Base-by-base conservation (phyloP, 2,113 vertebrate genomes). In the Rostratula benghalensis region DNA sequence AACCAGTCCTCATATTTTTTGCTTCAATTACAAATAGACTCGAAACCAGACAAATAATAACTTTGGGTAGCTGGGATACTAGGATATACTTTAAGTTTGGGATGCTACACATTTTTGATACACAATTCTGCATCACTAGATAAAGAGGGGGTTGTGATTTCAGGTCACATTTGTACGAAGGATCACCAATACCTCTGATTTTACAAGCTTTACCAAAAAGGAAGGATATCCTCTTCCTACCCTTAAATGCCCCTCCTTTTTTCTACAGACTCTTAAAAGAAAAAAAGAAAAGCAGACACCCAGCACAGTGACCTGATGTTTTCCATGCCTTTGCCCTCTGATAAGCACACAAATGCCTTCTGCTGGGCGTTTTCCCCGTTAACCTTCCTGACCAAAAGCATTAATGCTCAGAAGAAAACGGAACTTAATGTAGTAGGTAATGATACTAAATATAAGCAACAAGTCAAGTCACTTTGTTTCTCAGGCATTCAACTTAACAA, bases 371-470 rank as follows among this genome's bases (percentile, higher is more conserved):
- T 96, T 95, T 97, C 95, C 81, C 91, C 63, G 68, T 93, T 95
- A 84, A 92, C 94, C 96, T 97, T 95, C 96, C 95, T 97, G 94
- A 94, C 93, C 65, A 89, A 54, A 90, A 87, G 3, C 91, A 94
- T 93, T 70, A 91, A 87, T 33, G 80, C 83, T 93, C 6, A 13
- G 74, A 64, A 97, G 94, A 94, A 96, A 95, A 96, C 13, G 5
- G 87, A 95, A 78, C 89, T 80, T 46, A n/a, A 54, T 35, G 83
- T 71, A 91, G 63, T 87, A 91, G 77, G 88, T 96, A 97, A 95
- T 93, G 95, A 73, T 90, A 83, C 95, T 96, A 97, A 96, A 96
- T 96, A 96, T 94, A 96, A 95, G 71, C 79, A 69, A 27, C 86
- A 90, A 95, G 89, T 93, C 90, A 94, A 96, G 87, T 78, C 46